A percentile compares a stretch with the other conserved stretches of the same genome.
Conservation (phyloP, 2,888 invertebrate species). For the Rhodophaea formosa region DNA sequence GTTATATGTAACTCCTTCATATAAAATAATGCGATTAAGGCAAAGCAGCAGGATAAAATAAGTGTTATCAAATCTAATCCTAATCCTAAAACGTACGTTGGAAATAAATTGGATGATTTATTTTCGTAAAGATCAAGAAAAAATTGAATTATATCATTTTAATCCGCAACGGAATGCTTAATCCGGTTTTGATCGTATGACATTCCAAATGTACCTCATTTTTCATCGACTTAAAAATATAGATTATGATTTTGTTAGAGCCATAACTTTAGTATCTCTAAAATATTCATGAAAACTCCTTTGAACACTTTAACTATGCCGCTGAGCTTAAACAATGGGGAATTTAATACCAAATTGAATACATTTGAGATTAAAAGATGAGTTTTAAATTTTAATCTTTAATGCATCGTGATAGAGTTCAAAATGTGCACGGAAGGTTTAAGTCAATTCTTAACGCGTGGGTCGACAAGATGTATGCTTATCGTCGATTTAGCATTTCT, state of each 20-base stretch:
- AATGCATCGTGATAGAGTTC: constrained; percentile 10
- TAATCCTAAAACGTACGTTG: no score
- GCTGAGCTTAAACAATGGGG: constrained; percentile 33
- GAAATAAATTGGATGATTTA: no score
- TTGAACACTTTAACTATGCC: constrained; percentile 8
- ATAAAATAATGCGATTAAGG: no score
- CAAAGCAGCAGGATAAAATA: no score
- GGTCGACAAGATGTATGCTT: constrained; percentile 75
- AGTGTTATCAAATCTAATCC: no score
- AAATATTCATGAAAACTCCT: constrained; percentile 12
- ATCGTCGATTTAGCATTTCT: constrained; percentile 76
- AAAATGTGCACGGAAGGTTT: not conserved
- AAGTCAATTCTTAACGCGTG: constrained; percentile 44
- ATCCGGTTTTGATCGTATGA: constrained; percentile 39
- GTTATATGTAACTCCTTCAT: no score
- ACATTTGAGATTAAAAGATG: constrained; percentile 13
- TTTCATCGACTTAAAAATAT: constrained; percentile 17
- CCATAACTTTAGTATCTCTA: not conserved
- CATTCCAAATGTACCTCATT: constrained; percentile 19
- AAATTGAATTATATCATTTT: constrained; percentile 39
- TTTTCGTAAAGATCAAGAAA: not conserved
- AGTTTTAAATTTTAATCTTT: constrained; percentile 10
- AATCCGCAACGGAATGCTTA: constrained; percentile 52
- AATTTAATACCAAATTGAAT: constrained; percentile 36
- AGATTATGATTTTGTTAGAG: constrained; percentile 7